Evolutionary conservation across 2,797 vertebrate genomes (phyloP), one percentile per base, ranked within the genome.

Genomic region (Craterocephalus amniculus): DNA sequence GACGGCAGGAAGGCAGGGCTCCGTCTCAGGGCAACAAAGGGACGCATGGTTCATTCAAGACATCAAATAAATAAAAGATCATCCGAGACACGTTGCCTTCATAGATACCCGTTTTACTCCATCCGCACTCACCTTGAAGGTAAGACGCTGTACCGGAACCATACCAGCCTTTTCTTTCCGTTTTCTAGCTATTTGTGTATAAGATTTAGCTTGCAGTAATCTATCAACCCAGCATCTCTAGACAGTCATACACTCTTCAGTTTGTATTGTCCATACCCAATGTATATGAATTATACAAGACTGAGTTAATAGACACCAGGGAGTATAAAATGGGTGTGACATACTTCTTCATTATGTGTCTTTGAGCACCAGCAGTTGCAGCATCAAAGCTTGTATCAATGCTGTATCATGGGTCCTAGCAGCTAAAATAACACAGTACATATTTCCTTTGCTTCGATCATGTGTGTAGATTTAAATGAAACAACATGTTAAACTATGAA

Each of bases 321-420:
- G 60, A 74, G 67, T 74, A 78, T 80, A 66, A 68, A 81, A 91
- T 89, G 92, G 92, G 92, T 89, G 92, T 91, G 92, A 89, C 91
- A 80, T 82, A 79, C 69, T 76, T 65, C 73, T 82, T 76, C 48
- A 71, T 43, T 45, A 55, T 77, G 61, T 79, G 65, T 80, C 57
- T 54, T 67, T 24, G 7, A 73, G 76, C 70, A 80, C 74, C 70
- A 80, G 29, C 16, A 74, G 18, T 43, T n/a, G 77, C 74, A 80
- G 79, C 58, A 76, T 67, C 55, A 60, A 8, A n/a, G 61, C 64
- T 54, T 56, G 58, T 22, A 54, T 69, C 29, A 59, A n/a, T 65
- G 60, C 58, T 79, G 54, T 13, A 58, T 66, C 32, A 70, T 56
- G 52, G 52, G 24, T 66, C n/a, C 57, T 18, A 75, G 61, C 52